Percentiles rank a stretch among this genome's conserved stretches.
Conservation (phyloP, 2,888 invertebrate species). For the Aspidiotus rigidus region DNA sequence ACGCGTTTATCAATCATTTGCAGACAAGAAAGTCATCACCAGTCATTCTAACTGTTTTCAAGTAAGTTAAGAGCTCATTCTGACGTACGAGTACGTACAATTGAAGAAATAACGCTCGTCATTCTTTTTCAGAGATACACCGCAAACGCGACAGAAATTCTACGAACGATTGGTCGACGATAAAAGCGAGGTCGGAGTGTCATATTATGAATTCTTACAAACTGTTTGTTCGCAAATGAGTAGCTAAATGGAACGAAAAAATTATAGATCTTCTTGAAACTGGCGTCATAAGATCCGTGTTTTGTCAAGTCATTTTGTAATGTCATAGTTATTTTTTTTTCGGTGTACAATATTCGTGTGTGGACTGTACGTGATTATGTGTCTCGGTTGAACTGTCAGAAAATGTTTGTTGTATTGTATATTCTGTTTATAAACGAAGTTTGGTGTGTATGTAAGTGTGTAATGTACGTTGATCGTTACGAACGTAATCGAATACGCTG, state of each 20-base stretch:
- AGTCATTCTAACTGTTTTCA: constrained; percentile 68
- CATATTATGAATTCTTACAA: constrained; percentile 97
- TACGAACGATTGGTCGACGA: constrained; percentile 88
- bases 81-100: constrained; percentile 2
- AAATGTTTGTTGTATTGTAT: too few relatives aligned
- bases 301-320: too few relatives aligned
- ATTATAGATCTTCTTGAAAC: too few relatives aligned
- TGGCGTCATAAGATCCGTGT: too few relatives aligned
- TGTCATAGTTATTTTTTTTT: too few relatives aligned
- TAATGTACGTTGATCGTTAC: too few relatives aligned
- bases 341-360: too few relatives aligned
- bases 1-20: constrained; percentile 69
- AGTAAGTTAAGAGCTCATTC: constrained; percentile 47
- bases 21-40: constrained; percentile 77
- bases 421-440: too few relatives aligned
- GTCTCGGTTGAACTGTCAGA: too few relatives aligned
- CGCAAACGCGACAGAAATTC: constrained; percentile 69
- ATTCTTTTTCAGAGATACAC: constrained; percentile 69
- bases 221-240: constrained; percentile 82
- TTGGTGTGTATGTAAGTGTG: too few relatives aligned
- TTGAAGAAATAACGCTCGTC: constrained; percentile 7
- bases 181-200: constrained; percentile 83
- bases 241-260: neutral
- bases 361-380: too few relatives aligned
- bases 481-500: too few relatives aligned